Conservation (phyloP, 1,140 invertebrate genomes). For the Plectrocnemia conspersa region DNA sequence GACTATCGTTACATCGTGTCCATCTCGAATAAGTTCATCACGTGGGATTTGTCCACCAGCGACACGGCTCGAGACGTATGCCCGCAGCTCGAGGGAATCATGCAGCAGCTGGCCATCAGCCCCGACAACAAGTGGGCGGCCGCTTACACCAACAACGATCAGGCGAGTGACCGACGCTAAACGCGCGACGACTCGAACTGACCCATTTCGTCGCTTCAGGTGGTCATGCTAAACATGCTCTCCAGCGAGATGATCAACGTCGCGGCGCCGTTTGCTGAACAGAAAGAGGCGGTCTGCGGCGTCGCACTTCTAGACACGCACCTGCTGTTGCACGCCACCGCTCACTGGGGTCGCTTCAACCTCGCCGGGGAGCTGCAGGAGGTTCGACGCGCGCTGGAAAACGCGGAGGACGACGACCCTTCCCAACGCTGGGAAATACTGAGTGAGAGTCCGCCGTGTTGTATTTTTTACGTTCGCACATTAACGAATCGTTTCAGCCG, state of each 20-base stretch:
- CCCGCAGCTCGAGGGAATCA: conserved; percentile 90
- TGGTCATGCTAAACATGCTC: conserved; percentile 81
- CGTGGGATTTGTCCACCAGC: conserved; percentile 93
- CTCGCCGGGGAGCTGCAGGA: conserved; percentile 68
- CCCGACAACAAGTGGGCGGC: conserved; percentile 94
- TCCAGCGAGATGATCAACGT: conserved; percentile 84
- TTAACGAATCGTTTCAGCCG: conserved; percentile 45
- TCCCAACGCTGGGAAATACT: conserved; percentile 62
- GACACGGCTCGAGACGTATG: conserved; percentile 87
- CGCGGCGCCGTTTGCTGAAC: conserved; percentile 73
- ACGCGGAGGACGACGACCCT: conserved; percentile 48
- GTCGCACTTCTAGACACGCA: conserved; percentile 73
- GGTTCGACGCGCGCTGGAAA: conserved; percentile 55
- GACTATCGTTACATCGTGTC: conserved; percentile 93
- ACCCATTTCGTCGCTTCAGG: conserved; percentile 53
- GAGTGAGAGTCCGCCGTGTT: conserved; percentile 47
- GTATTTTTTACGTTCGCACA: neutral
- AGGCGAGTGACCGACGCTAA: conserved; percentile 52
- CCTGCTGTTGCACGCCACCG: conserved; percentile 60
- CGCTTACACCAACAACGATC: conserved; percentile 95
- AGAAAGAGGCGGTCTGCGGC: conserved; percentile 61
- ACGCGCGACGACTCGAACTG: neutral
- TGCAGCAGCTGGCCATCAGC: conserved; percentile 91
- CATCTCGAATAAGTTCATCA: conserved; percentile 95
- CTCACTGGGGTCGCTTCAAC: conserved; percentile 68